Conservation (phyloP, 2,888 invertebrate species). For the Dryadula phaetusa region DNA sequence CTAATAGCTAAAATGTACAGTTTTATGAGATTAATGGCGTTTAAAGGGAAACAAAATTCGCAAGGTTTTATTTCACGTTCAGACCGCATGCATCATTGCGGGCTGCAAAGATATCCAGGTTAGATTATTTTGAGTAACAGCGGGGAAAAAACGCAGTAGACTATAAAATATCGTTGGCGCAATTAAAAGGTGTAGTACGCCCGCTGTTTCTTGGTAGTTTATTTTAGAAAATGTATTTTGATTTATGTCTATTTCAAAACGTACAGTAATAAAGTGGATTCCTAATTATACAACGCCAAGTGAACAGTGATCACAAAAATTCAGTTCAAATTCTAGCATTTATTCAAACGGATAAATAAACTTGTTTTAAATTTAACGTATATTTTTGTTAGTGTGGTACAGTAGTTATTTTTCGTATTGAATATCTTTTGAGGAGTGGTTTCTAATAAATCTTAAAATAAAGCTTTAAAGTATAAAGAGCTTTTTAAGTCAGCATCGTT, state of each 20-base stretch:
- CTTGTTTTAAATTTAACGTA: not conserved
- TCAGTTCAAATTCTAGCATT: not conserved
- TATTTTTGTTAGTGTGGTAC: not conserved
- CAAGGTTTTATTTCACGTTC: conserved; percentile 62
- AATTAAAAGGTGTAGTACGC: conserved; percentile 68
- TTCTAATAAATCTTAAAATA: conserved; percentile 15
- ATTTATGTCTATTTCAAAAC: conserved; percentile 28
- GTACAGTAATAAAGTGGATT: conserved; percentile 21
- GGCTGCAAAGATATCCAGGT: conserved; percentile 70
- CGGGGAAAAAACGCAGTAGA: conserved; percentile 68
- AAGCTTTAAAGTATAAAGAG: conserved; percentile 13
- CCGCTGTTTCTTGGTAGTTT: conserved; percentile 39
- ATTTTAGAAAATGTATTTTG: conserved; percentile 19
- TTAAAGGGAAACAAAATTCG: conserved; percentile 57
- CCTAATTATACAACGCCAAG: conserved; percentile 20
- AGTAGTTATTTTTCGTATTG: not conserved
- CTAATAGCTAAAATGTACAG: conserved; percentile 39
- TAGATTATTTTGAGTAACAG: conserved; percentile 83
- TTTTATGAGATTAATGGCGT: conserved; percentile 51
- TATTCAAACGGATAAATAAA: not conserved
- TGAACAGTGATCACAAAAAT: conserved; percentile 23
- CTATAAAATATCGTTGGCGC: conserved; percentile 77
- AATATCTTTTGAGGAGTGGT: not conserved
- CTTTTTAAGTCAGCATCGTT: conserved; percentile 21
- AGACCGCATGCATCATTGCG: conserved; percentile 68